Evolutionary conservation across 2,888 invertebrate genomes (phyloP).

Genomic region (Hyposoter dolosus): DNA sequence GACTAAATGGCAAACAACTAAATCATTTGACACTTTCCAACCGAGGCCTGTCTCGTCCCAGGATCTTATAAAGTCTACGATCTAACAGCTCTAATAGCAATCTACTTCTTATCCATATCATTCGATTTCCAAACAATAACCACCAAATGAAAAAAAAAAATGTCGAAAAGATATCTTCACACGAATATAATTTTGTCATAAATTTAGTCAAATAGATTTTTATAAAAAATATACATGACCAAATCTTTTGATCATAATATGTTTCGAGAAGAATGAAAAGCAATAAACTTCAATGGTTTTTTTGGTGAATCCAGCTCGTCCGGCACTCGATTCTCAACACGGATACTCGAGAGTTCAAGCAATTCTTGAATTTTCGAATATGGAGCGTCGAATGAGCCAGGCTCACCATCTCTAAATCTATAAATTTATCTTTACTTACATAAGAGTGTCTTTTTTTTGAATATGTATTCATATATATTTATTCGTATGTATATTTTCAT

Average conservation of each 20-base stretch:
- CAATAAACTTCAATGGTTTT: constrained; percentile 54
- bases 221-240: constrained; percentile 82
- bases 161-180: background rate
- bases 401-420: constrained; percentile 66
- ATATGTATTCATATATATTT: constrained; percentile 56
- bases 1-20: constrained; percentile 33
- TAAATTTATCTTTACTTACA: constrained; percentile 50
- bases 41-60: constrained; percentile 59
- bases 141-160: constrained; percentile 21
- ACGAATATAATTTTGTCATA: constrained; percentile 48
- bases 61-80: constrained; percentile 40
- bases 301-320: constrained; percentile 72
- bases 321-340: constrained; percentile 82
- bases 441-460: constrained; percentile 36
- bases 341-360: constrained; percentile 84
- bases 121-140: constrained; percentile 39
- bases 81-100: constrained; percentile 52
- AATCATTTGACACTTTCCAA: constrained; percentile 29
- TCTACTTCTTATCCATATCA: constrained; percentile 41
- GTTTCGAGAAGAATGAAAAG: constrained; percentile 11
- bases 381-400: constrained; percentile 78
- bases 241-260: constrained; percentile 21
- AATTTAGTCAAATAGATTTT: constrained; percentile 77
- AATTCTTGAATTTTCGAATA: constrained; percentile 84
- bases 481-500: constrained; percentile 48